Evolutionary conservation across 2,113 vertebrate genomes (phyloP), one percentile per base, ranked within the genome.

Genomic region (Hippocampus zosterae): DNA sequence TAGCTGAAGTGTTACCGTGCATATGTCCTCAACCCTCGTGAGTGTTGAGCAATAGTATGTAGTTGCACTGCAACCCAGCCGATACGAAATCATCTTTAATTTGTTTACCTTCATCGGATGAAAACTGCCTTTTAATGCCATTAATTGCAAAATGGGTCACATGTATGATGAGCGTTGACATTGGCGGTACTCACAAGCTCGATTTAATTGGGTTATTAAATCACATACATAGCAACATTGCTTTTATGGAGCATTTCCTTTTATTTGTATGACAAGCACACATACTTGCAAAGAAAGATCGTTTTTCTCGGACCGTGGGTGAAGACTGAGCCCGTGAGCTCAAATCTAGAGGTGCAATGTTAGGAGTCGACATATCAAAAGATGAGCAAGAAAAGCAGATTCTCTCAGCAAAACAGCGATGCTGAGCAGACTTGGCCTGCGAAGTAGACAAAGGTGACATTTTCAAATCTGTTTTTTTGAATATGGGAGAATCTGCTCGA

Each of bases 261-360:
- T 56, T 56, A 76, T 77, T 84, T 85, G 83, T 84, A 65, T 79
- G 79, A 68, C 52, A 78, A 70, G 44, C 75, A 79, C 64, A 41
- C 53, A 12, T 40, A 55, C 55, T 82, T 13, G 16, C 6, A 71
- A 41, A 67, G 25, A 19, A 65, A 23, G 61, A 55, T 56, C 65
- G 65, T 5, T 61, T 69, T 72, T 77, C 67, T 11, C 8, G 46
- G 21, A 64, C 69, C 42, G 64, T 60, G 68, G 60, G 44, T 63
- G 69, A 78, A 72, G 72, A 75, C n/a, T 18, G 67, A 69, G 67
- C 23, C 50, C 29, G 56, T 37, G 40, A 62, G 69, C 75, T 76
- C 21, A 72, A 61, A 72, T 73, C 65, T 70, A 63, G 59, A 70
- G 64, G 63, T 62, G 55, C 61, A 73, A 69, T 82, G 81, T 80